phyloP scores from a whole-genome alignment of 2,113 vertebrate genomes.

The Lampris megalopsis region DNA sequence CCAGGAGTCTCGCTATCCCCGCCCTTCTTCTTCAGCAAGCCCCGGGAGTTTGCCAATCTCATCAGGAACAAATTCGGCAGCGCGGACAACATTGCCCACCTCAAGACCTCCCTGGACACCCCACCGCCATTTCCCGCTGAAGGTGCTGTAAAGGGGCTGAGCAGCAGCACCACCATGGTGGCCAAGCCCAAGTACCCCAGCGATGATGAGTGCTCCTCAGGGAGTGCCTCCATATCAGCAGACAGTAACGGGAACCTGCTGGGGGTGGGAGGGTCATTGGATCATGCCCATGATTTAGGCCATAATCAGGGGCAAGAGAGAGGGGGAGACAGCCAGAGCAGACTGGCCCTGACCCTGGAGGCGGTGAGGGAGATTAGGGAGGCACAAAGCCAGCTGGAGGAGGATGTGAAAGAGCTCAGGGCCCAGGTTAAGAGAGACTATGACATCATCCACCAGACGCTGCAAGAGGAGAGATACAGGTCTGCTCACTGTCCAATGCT shows the following conservation, averaged over 20 bases:
- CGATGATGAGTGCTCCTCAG: slow-evolving; percentile 93
- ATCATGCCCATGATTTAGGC: slow-evolving; percentile 57
- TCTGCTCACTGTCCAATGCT: slow-evolving; percentile 44
- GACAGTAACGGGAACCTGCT: slow-evolving; percentile 86
- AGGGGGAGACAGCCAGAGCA: slow-evolving; percentile 67
- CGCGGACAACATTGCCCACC: slow-evolving; percentile 93
- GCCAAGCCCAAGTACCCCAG: slow-evolving; percentile 94
- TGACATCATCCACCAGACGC: slow-evolving; percentile 87
- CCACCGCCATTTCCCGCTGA: slow-evolving; percentile 80
- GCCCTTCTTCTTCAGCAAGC: slow-evolving; percentile 92
- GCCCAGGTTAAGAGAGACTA: slow-evolving; percentile 89
- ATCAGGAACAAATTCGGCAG: slow-evolving; percentile 98
- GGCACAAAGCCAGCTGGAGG: slow-evolving; percentile 90
- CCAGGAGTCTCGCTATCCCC: slow-evolving; percentile 92
- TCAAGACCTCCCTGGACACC: slow-evolving; percentile 90
- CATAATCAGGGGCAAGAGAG: slow-evolving; percentile 81
- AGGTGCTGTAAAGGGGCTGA: slow-evolving; percentile 83
- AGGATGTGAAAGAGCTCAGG: slow-evolving; percentile 92
- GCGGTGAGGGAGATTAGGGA: slow-evolving; percentile 92
- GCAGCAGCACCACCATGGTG: slow-evolving; percentile 91
- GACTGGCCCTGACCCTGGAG: slow-evolving; percentile 83
- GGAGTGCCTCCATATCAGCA: slow-evolving; percentile 88
- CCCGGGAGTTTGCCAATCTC: slow-evolving; percentile 93
- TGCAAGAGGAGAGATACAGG: slow-evolving; percentile 96
- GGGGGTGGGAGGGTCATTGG: slow-evolving; percentile 18